Evolutionary conservation across 2,797 vertebrate genomes (phyloP), one percentile per base, ranked within the genome.

Genomic region (Micropoecilia bifurca): DNA sequence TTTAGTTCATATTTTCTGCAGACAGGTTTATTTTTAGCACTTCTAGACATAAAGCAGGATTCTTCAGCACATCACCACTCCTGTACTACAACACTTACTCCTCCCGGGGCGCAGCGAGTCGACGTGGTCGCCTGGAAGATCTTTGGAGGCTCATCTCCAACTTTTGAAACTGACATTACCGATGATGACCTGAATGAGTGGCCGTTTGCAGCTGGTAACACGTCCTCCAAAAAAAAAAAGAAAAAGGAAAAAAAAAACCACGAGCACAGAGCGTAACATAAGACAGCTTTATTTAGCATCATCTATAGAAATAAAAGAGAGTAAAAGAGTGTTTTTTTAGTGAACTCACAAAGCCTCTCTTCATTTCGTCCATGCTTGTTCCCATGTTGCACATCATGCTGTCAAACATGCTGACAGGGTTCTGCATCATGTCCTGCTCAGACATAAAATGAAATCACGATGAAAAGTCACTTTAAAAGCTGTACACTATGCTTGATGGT

Each of bases 121-220:
- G 98, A 96, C 13, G 95, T 90, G 2, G 96, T 95, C 30, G 98
- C 97, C 25, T 99, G 97, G 93, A 97, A 99, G 71, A 99, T 95
- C 84, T 98, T 99, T 22, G 98, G 94, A 3, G 97, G 95, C 77
- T 98, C 97, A 79, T 97, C 91, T 72, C 98, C 98, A 76, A 94
- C 87, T 92, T 96, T 98, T 87, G 97, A 97, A 80, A 98, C 99
- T 0, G 97, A 97, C 96, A 97, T 97, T 82, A 99, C 89, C 7
- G 97, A 98, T 25, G 98, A 99, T 75, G 97, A 97, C 92, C 96
- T 97, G 94, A 97, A 99, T 0, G 96, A 96, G 91, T 99, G 97
- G 1, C 87, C 71, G 55, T 93, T 95, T 10, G 97, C 83, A 41
- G 96, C 93, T 74, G 96, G 0, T 18, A 97, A 87, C 83, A 95